A percentile compares a stretch with the other conserved stretches of the same genome.
Evolutionary conservation across 30 jellyfish, hydroid and myxozoan species (phyloP).

Genomic region (Calvadosia cruxmelitensis): DNA sequence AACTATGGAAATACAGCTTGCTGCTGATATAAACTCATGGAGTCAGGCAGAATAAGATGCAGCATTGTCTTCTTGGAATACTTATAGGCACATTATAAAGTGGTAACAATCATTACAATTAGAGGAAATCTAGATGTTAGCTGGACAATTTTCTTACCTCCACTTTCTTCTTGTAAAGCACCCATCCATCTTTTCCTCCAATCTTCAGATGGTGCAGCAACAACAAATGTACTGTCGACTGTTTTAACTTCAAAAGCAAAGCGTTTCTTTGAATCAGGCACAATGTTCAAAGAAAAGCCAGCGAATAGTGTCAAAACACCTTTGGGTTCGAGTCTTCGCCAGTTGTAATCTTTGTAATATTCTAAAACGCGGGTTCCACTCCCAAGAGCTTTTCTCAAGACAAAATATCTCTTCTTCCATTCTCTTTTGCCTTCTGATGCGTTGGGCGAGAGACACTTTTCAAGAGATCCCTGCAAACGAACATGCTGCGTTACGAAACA

Average conservation of each 20-base stretch:
- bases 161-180: constrained; percentile 20
- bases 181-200: constrained; percentile 43
- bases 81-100: too few relatives aligned
- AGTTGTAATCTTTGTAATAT: constrained; percentile 57
- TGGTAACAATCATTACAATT: too few relatives aligned
- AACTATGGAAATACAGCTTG: too few relatives aligned
- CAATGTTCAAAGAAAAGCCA: constrained; percentile 30
- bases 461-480: constrained; percentile 44
- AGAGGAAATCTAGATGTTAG: too few relatives aligned
- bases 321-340: constrained; percentile 71
- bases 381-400: constrained; percentile 52
- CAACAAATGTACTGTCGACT: constrained; percentile 27
- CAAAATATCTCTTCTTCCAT: constrained; percentile 66
- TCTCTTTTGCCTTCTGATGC: constrained; percentile 47
- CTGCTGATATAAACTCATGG: too few relatives aligned
- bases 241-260: constrained; percentile 41
- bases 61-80: too few relatives aligned
- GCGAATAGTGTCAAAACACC: constrained; percentile 53
- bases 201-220: constrained; percentile 54
- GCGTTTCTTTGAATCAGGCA: constrained; percentile 42
- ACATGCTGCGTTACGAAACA: not conserved
- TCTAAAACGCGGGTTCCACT: constrained; percentile 56
- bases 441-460: constrained; percentile 31
- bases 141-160: constrained; percentile 48
- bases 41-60: too few relatives aligned